phyloP scores from a whole-genome alignment of 53 echinoderm and acorn worm species.

The Stichopus horrens region DNA sequence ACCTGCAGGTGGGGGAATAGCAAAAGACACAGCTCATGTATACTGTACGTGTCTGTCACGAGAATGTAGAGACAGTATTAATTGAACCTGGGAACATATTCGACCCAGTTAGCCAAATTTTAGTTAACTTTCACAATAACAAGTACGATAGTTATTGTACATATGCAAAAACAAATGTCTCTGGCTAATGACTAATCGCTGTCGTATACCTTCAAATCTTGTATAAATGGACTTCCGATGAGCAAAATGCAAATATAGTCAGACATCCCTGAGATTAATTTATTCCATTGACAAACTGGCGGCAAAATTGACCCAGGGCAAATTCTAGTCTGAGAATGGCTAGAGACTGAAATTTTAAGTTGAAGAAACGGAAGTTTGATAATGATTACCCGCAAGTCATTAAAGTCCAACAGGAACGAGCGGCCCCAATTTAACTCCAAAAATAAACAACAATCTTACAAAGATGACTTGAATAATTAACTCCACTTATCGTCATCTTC shows the following conservation, averaged over 20 bases:
- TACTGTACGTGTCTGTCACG: no score
- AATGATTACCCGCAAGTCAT: background rate
- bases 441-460: background rate
- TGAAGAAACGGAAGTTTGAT: background rate
- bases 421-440: background rate
- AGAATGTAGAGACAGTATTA: no score
- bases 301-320: background rate
- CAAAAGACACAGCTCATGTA: no score
- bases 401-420: background rate
- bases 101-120: no score
- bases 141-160: no score
- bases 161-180: no score
- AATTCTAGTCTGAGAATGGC: background rate
- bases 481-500: background rate
- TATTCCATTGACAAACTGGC: background rate
- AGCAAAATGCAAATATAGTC: background rate
- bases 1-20: no score
- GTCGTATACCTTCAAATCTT: background rate
- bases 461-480: background rate
- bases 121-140: no score
- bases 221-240: background rate
- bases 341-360: background rate
- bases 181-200: no score
- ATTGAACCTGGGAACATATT: no score
- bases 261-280: background rate